A percentile compares a stretch with the other conserved stretches of the same genome.
Conservation (phyloP, 1,140 invertebrate genomes). For the Brachionus koreanus region DNA sequence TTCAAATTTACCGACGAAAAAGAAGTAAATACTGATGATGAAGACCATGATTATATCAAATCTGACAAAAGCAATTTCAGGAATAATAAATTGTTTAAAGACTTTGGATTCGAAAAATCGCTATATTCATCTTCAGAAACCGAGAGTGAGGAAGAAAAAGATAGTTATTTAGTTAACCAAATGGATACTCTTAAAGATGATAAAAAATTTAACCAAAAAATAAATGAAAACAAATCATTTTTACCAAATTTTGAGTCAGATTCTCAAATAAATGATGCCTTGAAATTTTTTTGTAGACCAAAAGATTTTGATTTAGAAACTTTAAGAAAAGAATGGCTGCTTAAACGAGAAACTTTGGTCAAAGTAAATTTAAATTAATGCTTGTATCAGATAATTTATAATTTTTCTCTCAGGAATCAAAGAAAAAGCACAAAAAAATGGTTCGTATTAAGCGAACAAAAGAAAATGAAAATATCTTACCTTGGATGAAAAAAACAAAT, state of each 20-base stretch:
- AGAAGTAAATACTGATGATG: neutral
- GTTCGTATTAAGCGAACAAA: slow-evolving; percentile 38
- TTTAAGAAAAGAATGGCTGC: slow-evolving; percentile 36
- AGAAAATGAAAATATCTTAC: slow-evolving; percentile 20
- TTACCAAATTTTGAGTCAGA: slow-evolving; percentile 10
- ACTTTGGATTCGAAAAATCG: neutral
- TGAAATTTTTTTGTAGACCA: slow-evolving; percentile 16
- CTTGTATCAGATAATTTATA: neutral
- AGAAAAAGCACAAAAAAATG: slow-evolving; percentile 42
- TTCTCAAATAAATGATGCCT: neutral
- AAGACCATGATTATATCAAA: neutral
- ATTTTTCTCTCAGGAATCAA: slow-evolving; percentile 25
- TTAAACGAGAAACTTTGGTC: neutral
- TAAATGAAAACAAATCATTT: slow-evolving; percentile 37
- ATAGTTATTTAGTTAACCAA: neutral
- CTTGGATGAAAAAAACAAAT: slow-evolving; percentile 26
- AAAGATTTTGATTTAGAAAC: slow-evolving; percentile 28
- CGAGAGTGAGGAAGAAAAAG: slow-evolving; percentile 14
- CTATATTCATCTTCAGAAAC: slow-evolving; percentile 15
- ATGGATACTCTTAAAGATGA: neutral
- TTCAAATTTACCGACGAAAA: slow-evolving; percentile 41
- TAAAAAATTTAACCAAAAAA: neutral
- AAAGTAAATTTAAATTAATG: neutral
- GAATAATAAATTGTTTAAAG: neutral
- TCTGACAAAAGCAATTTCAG: neutral